These are phyloP conservation scores for Allygus modestus DNA, from an alignment of 2,888 invertebrate species.

Conservation along the genomic window DNA sequence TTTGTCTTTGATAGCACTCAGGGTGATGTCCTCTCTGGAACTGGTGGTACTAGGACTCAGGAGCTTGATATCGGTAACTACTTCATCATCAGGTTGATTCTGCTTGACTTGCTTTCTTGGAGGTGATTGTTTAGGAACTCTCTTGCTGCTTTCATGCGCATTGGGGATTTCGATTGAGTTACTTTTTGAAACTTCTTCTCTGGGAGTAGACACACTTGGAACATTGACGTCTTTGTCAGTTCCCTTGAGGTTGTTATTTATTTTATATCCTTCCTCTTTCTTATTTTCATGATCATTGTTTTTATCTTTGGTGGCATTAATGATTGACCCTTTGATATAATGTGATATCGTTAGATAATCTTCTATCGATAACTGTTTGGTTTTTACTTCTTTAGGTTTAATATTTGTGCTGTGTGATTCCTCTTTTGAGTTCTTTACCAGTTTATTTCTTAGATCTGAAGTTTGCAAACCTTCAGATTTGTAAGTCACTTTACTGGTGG, in stretches of 20 bases:
- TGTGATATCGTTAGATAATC: slow-evolving; percentile 22
- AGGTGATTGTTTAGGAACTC: neutral
- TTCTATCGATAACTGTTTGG: slow-evolving; percentile 29
- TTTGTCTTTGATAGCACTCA: slow-evolving; percentile 34
- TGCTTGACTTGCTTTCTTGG: neutral
- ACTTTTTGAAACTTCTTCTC: slow-evolving; percentile 19
- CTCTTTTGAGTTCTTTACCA: neutral
- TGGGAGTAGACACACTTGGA: neutral
- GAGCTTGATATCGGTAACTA: neutral
- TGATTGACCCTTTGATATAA: neutral
- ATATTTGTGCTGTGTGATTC: neutral
- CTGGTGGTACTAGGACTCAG: slow-evolving; percentile 16
- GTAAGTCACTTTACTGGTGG: neutral
- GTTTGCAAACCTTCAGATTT: neutral
- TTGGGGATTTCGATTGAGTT: neutral
- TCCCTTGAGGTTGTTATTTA: neutral
- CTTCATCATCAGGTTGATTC: neutral
- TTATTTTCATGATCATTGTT: neutral
- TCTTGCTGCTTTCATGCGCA: neutral
- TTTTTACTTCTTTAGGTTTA: slow-evolving; percentile 47
- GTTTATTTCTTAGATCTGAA: neutral
- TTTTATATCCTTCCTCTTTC: neutral
- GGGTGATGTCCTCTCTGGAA: slow-evolving; percentile 19
- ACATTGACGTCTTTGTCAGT: neutral
- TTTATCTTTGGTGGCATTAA: neutral